phyloP scores from a whole-genome alignment of 2,113 vertebrate genomes.

The Zingel zingel region DNA sequence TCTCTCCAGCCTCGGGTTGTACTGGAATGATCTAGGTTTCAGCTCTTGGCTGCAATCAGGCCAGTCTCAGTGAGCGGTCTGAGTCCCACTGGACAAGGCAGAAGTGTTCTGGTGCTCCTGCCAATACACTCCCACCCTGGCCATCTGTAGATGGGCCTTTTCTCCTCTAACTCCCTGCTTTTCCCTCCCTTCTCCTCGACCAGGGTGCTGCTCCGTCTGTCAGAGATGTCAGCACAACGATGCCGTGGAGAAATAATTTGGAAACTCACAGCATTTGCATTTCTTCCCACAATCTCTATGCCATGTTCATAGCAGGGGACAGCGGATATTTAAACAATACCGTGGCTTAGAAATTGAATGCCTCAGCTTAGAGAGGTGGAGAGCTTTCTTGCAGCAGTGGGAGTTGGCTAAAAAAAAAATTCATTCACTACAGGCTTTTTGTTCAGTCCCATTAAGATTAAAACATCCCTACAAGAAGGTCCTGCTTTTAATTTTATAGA shows the following conservation, averaged over 20 bases:
- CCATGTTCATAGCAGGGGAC: slow-evolving; percentile 21
- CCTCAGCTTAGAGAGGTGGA: slow-evolving; percentile 19
- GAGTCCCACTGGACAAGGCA: slow-evolving; percentile 82
- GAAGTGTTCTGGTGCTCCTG: slow-evolving; percentile 81
- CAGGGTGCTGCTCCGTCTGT: slow-evolving; percentile 70
- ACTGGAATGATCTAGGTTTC: slow-evolving; percentile 74
- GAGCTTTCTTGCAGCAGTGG: slow-evolving; percentile 35
- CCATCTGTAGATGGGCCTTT: slow-evolving; percentile 85
- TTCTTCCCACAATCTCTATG: slow-evolving; percentile 23
- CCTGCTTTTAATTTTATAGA: slow-evolving; percentile 45
- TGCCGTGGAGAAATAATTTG: slow-evolving; percentile 44
- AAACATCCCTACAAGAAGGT: slow-evolving; percentile 44
- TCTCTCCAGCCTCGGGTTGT: slow-evolving; percentile 67
- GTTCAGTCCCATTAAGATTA: slow-evolving; percentile 48
- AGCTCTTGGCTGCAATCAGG: slow-evolving; percentile 77
- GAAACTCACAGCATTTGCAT: slow-evolving; percentile 32
- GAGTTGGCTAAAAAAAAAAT: no score
- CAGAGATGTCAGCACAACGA: slow-evolving; percentile 67
- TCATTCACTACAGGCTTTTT: slow-evolving; percentile 43
- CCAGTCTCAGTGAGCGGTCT: slow-evolving; percentile 76
- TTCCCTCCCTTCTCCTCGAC: slow-evolving; percentile 61
- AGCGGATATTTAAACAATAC: slow-evolving; percentile 41
- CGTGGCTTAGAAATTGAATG: slow-evolving; percentile 18
- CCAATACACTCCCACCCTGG: slow-evolving; percentile 84
- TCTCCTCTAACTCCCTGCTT: slow-evolving; percentile 64